Percentiles rank a stretch among this genome's conserved stretches.
These are phyloP conservation scores for Ennomos quercinarius DNA, from an alignment of 2,888 invertebrate species.

Conservation along the genomic window DNA sequence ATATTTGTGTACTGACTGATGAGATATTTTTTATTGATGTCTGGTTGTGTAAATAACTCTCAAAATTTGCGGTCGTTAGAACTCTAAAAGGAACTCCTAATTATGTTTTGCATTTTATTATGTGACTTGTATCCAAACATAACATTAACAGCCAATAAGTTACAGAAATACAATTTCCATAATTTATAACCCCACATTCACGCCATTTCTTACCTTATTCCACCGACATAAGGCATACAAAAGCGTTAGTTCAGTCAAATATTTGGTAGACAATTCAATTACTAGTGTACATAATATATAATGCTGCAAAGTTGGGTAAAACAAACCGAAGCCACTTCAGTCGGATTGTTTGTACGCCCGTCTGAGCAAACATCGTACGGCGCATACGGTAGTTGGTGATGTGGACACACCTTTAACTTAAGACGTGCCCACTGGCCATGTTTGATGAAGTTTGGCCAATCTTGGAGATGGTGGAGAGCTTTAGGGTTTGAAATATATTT, in stretches of 20 bases:
- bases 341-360: constrained; percentile 56
- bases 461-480: constrained; percentile 7
- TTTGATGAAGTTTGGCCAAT: constrained; percentile 8
- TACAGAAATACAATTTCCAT: constrained; percentile 34
- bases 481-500: background rate
- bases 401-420: constrained; percentile 25
- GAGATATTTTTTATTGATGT: too few relatives aligned
- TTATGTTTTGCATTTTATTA: background rate
- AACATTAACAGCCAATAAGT: constrained; percentile 24
- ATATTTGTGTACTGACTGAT: too few relatives aligned
- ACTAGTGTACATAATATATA: constrained; percentile 53
- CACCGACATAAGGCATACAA: constrained; percentile 3
- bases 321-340: constrained; percentile 52
- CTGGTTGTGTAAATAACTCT: background rate
- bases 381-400: constrained; percentile 5
- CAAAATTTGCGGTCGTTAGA: background rate
- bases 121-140: background rate
- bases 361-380: constrained; percentile 42
- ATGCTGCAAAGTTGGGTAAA: constrained; percentile 51
- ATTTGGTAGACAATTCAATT: constrained; percentile 64
- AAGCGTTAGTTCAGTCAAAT: constrained; percentile 41
- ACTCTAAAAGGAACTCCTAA: background rate
- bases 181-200: constrained; percentile 20
- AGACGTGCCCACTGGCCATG: constrained; percentile 5
- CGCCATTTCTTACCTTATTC: constrained; percentile 24